Evolutionary conservation across 1,140 invertebrate genomes (phyloP), one percentile per base, ranked within the genome.

Genomic region (Euura saliciscinereae): DNA sequence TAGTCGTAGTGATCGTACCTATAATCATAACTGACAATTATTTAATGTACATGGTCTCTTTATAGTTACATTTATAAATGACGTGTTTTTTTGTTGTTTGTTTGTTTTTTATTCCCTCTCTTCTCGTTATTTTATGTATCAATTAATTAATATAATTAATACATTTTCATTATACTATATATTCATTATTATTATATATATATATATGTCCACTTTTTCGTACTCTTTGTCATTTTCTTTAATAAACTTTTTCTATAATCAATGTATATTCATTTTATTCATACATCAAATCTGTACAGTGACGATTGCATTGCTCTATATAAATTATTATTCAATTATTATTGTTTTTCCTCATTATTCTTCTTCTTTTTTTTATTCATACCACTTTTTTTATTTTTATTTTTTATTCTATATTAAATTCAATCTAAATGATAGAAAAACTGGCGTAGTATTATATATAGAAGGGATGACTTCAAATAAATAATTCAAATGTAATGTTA

Each of bases 251-350:
- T n/a, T 59, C 28, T 28, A 28, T 28, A 28, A 28, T 28, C 28
- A 28, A 28, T 28, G 28, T 28, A 28, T 28, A 28, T 28, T 28
- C 28, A 28, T 28, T 11, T 59, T 28, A 28, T 59, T 59, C 51
- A 59, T 59, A 59, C 51, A 59, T 59, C 51, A 59, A 59, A 59
- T 59, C 51, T 59, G 51, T 59, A 59, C 51, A 59, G 51, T 59
- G 51, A 59, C 51, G 51, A 59, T 59, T 59, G 51, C 51, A 59
- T 59, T 59, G 51, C 51, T 59, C 51, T 59, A 59, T n/a, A 59
- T 59, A n/a, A 11, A 59, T 59, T 7, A 7, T 6, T 51, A 59
- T 28, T 59, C 10, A 59, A 59, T 59, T 59, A 59, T n/a, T 59
- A 59, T 59, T n/a, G 8, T 59, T 1, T n/a, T 59, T 8, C 6